These are phyloP conservation scores for Melanerpes formicivorus DNA, from an alignment of 2,113 vertebrate genomes.

Conservation along the genomic window DNA sequence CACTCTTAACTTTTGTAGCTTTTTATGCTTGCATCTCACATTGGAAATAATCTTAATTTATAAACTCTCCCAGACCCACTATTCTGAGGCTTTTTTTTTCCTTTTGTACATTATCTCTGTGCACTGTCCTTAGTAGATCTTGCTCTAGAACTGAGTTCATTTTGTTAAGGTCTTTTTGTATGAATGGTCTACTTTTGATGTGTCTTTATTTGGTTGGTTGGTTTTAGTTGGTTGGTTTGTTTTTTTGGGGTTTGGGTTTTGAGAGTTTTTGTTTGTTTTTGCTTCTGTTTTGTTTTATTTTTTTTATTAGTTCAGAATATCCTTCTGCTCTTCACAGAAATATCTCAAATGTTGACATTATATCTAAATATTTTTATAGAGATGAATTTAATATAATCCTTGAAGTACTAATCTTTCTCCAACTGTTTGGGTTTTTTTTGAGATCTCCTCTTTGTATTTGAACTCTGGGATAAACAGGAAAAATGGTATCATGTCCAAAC, in stretches of 20 bases:
- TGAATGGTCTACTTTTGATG: not conserved
- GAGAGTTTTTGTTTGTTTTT: too few relatives aligned
- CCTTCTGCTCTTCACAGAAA: not conserved
- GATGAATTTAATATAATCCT: not conserved
- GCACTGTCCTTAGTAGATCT: not conserved
- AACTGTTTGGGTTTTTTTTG: not conserved
- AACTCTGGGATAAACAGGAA: not conserved
- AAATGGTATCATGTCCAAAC: not conserved
- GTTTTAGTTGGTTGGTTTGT: too few relatives aligned
- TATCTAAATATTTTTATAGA: not conserved
- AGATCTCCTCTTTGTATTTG: not conserved
- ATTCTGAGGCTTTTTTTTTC: not conserved
- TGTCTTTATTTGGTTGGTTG: too few relatives aligned
- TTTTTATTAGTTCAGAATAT: rapidly evolving
- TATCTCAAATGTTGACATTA: not conserved
- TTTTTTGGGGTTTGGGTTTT: too few relatives aligned
- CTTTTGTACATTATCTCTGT: not conserved
- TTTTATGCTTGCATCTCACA: not conserved
- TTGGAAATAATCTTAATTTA: not conserved
- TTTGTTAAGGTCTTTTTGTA: not conserved
- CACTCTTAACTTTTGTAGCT: too few relatives aligned
- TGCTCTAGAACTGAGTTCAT: rapidly evolving
- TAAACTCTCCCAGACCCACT: not conserved
- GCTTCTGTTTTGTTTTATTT: not conserved
- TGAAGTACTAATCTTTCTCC: not conserved